These are phyloP conservation scores for Ailurus styani DNA, from an alignment of 2,113 vertebrate species.

Conservation along the genomic window DNA sequence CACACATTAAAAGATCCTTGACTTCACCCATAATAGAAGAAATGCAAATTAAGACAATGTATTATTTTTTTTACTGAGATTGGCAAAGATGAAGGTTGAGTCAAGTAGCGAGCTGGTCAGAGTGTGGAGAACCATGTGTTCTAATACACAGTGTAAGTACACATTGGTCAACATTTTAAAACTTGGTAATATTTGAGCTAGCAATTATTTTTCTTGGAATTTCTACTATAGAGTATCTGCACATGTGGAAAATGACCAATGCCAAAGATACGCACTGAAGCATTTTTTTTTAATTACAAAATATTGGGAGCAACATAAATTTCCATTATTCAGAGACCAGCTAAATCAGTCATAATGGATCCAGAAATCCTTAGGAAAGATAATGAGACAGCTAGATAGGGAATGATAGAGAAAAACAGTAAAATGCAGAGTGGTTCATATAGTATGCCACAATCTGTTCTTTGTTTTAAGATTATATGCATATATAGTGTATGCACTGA, in stretches of 20 bases:
- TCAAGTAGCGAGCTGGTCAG: accelerated
- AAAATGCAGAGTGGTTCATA: neutral
- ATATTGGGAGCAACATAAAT: neutral
- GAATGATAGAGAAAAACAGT: neutral
- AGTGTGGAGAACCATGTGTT: neutral
- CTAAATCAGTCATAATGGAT: neutral
- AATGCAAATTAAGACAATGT: neutral
- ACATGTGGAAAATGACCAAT: neutral
- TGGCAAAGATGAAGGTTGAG: neutral
- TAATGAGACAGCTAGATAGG: neutral
- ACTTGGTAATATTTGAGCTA: neutral
- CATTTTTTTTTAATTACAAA: neutral
- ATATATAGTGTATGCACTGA: neutral
- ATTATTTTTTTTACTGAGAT: neutral
- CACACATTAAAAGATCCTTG: neutral
- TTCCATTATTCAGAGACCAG: neutral
- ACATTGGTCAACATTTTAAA: neutral
- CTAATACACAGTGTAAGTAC: neutral
- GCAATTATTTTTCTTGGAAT: neutral
- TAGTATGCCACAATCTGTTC: neutral
- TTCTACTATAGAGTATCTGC: neutral
- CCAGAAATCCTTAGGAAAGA: neutral
- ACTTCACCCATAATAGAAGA: neutral
- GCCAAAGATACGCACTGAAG: neutral
- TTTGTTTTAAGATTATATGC: neutral